Conservation (phyloP, 2,888 invertebrate genomes). For the Drosophila ustulata region DNA sequence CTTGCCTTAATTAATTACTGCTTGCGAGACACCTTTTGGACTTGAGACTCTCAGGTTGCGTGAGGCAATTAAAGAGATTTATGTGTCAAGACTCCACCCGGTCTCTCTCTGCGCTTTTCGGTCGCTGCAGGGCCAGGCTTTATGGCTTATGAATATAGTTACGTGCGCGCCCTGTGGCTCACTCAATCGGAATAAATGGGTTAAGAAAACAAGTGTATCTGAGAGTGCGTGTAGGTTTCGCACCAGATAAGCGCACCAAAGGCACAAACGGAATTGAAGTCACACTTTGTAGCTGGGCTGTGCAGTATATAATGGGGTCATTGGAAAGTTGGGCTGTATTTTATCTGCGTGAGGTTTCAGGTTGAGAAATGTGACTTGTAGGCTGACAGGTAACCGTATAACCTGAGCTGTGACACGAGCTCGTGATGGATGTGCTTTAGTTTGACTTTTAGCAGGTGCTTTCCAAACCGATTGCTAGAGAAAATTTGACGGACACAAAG, state of each 20-base stretch:
- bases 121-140: slow-evolving; percentile 19
- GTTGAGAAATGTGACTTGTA: slow-evolving; percentile 42
- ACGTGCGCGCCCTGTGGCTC: slow-evolving; percentile 36
- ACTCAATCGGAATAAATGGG: slow-evolving; percentile 51
- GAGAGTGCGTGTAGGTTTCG: slow-evolving; percentile 47
- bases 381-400: slow-evolving; percentile 42
- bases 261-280: slow-evolving; percentile 35
- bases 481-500: slow-evolving; percentile 17
- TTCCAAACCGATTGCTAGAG: not conserved
- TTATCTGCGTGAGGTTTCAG: slow-evolving; percentile 43
- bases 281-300: slow-evolving; percentile 12
- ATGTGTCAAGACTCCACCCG: slow-evolving; percentile 52
- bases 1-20: slow-evolving; percentile 58
- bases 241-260: slow-evolving; percentile 43
- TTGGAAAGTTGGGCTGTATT: slow-evolving; percentile 64
- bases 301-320: slow-evolving; percentile 60
- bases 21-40: slow-evolving; percentile 35
- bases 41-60: slow-evolving; percentile 44
- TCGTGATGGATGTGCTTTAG: slow-evolving; percentile 43
- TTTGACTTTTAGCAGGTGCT: slow-evolving; percentile 29
- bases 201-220: slow-evolving; percentile 48
- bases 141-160: slow-evolving; percentile 18
- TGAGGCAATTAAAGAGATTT: slow-evolving; percentile 66
- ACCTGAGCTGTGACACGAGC: slow-evolving; percentile 36
- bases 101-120: not conserved